Conservation (phyloP, 2,888 invertebrate species). For the Lottia scabra region DNA sequence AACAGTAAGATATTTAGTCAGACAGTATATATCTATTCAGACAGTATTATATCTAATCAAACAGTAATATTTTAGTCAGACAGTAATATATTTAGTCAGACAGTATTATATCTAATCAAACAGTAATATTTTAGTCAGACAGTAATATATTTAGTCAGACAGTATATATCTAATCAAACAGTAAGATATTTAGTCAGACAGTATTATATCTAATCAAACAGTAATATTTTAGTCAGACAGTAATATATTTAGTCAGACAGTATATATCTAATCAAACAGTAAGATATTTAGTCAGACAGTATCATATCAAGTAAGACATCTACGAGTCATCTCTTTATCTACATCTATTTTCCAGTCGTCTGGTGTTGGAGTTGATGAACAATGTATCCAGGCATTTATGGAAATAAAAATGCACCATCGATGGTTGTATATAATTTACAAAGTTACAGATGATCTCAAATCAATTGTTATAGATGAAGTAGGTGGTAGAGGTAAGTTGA, state of each 20-base stretch:
- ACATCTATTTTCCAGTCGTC: neutral
- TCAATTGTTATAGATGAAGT: conserved; percentile 76
- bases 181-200: too few species aligned
- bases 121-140: neutral
- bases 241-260: neutral
- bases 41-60: too few species aligned
- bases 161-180: too few species aligned
- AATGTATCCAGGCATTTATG: conserved; percentile 94
- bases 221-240: neutral
- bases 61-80: neutral
- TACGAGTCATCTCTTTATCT: neutral
- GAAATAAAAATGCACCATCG: conserved; percentile 98
- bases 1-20: too few species aligned
- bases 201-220: too few species aligned
- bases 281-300: neutral
- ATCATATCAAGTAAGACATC: neutral
- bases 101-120: neutral
- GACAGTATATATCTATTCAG: too few species aligned
- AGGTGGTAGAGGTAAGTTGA: conserved; percentile 42
- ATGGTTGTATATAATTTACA: conserved; percentile 94
- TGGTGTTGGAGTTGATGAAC: conserved; percentile 94
- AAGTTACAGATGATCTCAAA: conserved; percentile 90
- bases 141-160: too few species aligned
- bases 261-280: neutral
- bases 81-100: neutral